Evolutionary conservation across 1,140 invertebrate species (phyloP).

Genomic region (Rhyacophila brunnea): DNA sequence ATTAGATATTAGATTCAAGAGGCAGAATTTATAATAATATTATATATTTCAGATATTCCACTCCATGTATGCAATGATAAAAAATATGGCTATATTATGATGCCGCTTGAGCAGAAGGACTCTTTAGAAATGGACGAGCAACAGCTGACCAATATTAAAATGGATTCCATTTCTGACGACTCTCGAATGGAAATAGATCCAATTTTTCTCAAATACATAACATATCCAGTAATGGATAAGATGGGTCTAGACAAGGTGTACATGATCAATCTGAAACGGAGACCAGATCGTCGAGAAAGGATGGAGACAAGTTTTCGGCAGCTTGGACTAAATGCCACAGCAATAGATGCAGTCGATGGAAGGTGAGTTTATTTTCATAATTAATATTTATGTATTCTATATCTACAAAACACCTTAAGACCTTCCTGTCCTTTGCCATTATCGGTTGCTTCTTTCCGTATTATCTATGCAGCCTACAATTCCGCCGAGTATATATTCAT

Average conservation of each 20-base stretch:
- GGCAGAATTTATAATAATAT: too few relatives aligned
- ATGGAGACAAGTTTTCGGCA: constrained; percentile 80
- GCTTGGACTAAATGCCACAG: constrained; percentile 73
- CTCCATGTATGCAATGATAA: constrained; percentile 81
- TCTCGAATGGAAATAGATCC: constrained; percentile 43
- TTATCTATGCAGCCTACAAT: too few relatives aligned
- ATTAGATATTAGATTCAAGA: too few relatives aligned
- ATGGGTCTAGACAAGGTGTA: constrained; percentile 78
- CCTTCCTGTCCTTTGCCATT: too few relatives aligned
- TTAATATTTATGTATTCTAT: too few relatives aligned
- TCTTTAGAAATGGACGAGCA: constrained; percentile 64
- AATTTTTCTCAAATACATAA: constrained; percentile 51
- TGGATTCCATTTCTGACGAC: constrained; percentile 48
- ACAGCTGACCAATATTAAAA: constrained; percentile 75
- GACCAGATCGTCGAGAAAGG: constrained; percentile 72
- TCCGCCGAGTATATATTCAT: too few relatives aligned
- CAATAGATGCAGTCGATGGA: constrained; percentile 86
- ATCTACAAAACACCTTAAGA: too few relatives aligned
- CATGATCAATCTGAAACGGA: constrained; percentile 86
- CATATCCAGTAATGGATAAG: constrained; percentile 55
- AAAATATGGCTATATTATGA: constrained; percentile 78
- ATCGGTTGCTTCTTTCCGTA: too few relatives aligned
- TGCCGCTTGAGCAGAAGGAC: constrained; percentile 74
- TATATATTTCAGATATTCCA: constrained; percentile 56
- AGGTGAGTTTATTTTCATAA: constrained; percentile 57